Base-by-base conservation (phyloP, 2,888 invertebrate species). In the Lasioglossum morio region DNA sequence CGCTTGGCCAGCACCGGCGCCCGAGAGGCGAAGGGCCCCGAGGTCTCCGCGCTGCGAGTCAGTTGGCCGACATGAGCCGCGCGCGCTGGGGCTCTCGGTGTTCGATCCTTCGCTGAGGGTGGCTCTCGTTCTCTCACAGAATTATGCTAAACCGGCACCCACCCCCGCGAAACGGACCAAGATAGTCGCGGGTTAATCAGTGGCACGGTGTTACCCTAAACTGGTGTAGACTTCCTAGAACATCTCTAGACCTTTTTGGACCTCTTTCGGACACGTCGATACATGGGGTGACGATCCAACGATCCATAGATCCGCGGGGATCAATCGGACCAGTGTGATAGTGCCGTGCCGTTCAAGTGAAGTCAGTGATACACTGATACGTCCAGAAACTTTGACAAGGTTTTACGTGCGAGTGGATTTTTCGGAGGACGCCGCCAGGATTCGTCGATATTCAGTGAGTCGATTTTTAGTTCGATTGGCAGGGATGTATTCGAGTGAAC, bases 41-140 rank as follows among this genome's bases (percentile, higher is more conserved):
- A 91, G 89, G 90, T 91, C 92, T 91, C 89, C 83, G 81, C 85
- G 88, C 88, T 90, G 81, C 87, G 88, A 92, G 92, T 92, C 93
- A 93, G 93, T 93, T 93, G 93, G 93, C 93, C 93, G 94, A 92
- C 94, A 93, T 91, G 93, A 93, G 94, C 92, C 94, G 93, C 93
- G 92, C 92, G 93, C 90, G 94, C 86, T 86, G 87, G 88, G 87
- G 85, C 86, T 91, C 81, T 27, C 40, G 87, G 80, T 84, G 86
- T 79, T 81, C 78, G 81, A 83, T 63, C 72, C 40, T 48, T 86
- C 48, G 66, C 72, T 73, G 72, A 80, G 84, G 86, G 80, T 85
- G 81, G 37, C 75, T 53, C 53, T 53, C 53, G 53, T 69, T 53
- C 77, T 40, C 34, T 66, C 66, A 30, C 66, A 66, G 66, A 27